Base-by-base conservation (phyloP, 2,113 vertebrate species). In the Myotis brandtii region DNA sequence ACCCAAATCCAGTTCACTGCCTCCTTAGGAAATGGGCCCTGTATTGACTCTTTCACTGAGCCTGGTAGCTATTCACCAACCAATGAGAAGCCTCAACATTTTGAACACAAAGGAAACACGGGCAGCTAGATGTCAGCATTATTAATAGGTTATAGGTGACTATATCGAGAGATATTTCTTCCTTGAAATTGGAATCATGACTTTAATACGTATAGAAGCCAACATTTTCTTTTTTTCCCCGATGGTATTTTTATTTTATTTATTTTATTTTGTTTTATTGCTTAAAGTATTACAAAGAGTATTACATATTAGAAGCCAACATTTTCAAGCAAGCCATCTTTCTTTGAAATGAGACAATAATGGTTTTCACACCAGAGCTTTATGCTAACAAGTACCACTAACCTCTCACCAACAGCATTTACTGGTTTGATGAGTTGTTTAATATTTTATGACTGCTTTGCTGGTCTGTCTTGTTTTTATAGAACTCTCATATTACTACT, bases 271-370 rank as follows among this genome's bases (percentile, higher is more conserved):
- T 43, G 43, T 43, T 43, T 43, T 43, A 43, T 43, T 43, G 43
- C 6, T 43, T 43, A 43, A 43, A 43, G 43, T 43, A 43, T 43
- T 43, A 43, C 43, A 43, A 43, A 43, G 7, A 43, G 43, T 43
- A 43, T 43, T 43, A 43, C 43, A 43, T 43, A 43, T 43, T 2
- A 72, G 79, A 43, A 72, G 17, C 50, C 34, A 85, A 23, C 5
- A 66, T 85, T 85, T 93, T 77, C 27, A 88, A 84, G 21, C 20
- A 77, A 77, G 70, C 34, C 7, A 77, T 88, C 50, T 76, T 62
- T 89, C 70, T 89, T 86, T 80, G 46, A 93, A 93, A 85, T 64
- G 79, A 46, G 34, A 64, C 23, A 72, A 23, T 89, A 79, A 85
- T 89, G 30, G 13, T 89, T 85, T 72, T 79, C 64, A 89, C 23